Percentiles rank a stretch among this genome's conserved stretches.
Conservation (phyloP, 2,888 invertebrate species). For the Trimorus sp. region DNA sequence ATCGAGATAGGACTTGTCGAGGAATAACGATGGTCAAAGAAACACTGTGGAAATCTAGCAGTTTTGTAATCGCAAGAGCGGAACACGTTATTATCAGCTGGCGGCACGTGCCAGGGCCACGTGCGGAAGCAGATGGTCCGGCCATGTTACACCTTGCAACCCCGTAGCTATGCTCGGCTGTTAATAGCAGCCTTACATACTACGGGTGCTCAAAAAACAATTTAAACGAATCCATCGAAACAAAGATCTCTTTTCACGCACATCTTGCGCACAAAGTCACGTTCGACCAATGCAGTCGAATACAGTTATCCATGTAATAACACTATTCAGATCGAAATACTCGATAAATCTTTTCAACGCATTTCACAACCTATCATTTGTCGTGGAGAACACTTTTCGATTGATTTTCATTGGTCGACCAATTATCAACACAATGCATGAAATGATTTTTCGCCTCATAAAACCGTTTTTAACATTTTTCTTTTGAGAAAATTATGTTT, state of each 20-base stretch:
- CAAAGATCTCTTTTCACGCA: slow-evolving; percentile 53
- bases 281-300: slow-evolving; percentile 16
- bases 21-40: slow-evolving; percentile 62
- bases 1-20: slow-evolving; percentile 34
- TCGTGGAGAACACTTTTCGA: not conserved
- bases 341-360: too few species aligned
- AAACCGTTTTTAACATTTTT: too few species aligned
- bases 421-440: too few species aligned
- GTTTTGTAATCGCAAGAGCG: slow-evolving; percentile 67
- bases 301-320: slow-evolving; percentile 33
- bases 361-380: slow-evolving; percentile 4
- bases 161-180: slow-evolving; percentile 70
- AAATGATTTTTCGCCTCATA: too few species aligned
- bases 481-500: too few species aligned
- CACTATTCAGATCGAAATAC: not conserved
- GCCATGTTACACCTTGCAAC: slow-evolving; percentile 78
- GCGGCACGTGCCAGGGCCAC: slow-evolving; percentile 79
- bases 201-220: slow-evolving; percentile 71
- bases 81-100: slow-evolving; percentile 78
- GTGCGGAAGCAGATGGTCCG: slow-evolving; percentile 79
- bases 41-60: slow-evolving; percentile 66
- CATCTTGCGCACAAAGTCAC: slow-evolving; percentile 22
- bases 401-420: too few species aligned
- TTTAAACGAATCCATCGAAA: slow-evolving; percentile 41
- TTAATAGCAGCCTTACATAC: slow-evolving; percentile 71